phyloP scores from a whole-genome alignment of 2,113 vertebrate species.

The Pterophyllum scalare region DNA sequence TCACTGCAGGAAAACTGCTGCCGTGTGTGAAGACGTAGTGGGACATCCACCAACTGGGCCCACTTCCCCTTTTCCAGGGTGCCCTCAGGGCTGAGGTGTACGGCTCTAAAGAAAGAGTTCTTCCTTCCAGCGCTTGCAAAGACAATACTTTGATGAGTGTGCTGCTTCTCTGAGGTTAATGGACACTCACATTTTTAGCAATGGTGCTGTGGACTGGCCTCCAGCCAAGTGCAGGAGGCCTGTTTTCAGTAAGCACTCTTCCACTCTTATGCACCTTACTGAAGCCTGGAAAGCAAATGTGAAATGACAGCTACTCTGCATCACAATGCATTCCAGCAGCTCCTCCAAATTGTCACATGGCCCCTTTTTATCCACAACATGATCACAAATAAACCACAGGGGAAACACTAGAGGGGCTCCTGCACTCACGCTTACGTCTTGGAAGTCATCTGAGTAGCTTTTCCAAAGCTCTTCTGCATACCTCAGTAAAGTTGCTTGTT shows the following conservation, averaged over 20 bases:
- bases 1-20: constrained; percentile 55
- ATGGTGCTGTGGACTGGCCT: constrained; percentile 32
- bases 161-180: constrained; percentile 40
- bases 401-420: constrained; percentile 1
- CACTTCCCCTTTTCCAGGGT: constrained; percentile 61
- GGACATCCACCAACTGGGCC: constrained; percentile 42
- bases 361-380: constrained; percentile 22
- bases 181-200: constrained; percentile 41
- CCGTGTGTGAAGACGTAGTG: constrained; percentile 24
- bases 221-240: constrained; percentile 39
- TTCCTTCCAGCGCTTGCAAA: constrained; percentile 54
- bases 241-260: constrained; percentile 41
- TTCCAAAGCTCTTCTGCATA: constrained; percentile 18
- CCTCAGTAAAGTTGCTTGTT: constrained; percentile 52
- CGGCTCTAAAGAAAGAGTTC: constrained; percentile 47
- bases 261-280: constrained; percentile 47
- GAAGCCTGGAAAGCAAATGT: constrained; percentile 55
- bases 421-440: neutral
- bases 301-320: constrained; percentile 66
- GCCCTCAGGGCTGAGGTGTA: neutral
- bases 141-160: constrained; percentile 63
- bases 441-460: constrained; percentile 44
- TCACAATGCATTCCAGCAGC: constrained; percentile 64
- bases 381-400: neutral
- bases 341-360: constrained; percentile 52